Conservation (phyloP, 2,888 invertebrate species). For the Heliconius hortense region DNA sequence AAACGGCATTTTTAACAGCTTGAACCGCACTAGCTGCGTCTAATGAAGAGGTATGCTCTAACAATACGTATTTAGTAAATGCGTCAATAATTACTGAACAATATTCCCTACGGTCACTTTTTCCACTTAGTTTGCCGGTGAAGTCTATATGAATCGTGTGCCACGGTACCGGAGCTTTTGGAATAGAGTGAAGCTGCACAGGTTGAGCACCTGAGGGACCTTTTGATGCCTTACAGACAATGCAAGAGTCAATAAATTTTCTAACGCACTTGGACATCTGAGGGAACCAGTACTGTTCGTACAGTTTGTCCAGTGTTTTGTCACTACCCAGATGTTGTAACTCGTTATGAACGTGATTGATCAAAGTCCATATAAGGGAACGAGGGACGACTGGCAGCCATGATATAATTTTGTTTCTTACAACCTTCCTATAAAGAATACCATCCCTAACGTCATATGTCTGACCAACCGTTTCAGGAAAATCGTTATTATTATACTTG, state of each 20-base stretch:
- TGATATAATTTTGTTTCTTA: constrained; percentile 37
- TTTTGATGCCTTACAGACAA: constrained; percentile 45
- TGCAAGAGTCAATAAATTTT: constrained; percentile 42
- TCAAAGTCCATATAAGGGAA: constrained; percentile 45
- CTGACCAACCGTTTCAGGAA: constrained; percentile 29
- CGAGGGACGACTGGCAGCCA: constrained; percentile 48
- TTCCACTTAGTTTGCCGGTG: constrained; percentile 39
- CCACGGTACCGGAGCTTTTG: constrained; percentile 43
- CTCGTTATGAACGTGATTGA: constrained; percentile 46
- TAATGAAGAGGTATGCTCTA: too few relatives aligned
- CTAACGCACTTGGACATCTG: constrained; percentile 44
- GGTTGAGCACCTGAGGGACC: constrained; percentile 43
- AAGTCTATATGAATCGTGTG: constrained; percentile 49
- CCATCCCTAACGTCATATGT: constrained; percentile 48
- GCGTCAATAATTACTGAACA: too few relatives aligned
- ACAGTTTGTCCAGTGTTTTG: constrained; percentile 47
- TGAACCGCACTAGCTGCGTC: constrained; percentile 6
- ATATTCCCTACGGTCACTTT: too few relatives aligned
- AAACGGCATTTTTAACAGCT: constrained; percentile 22
- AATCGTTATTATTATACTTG: constrained; percentile 28
- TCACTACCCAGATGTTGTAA: constrained; percentile 45
- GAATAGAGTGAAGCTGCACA: constrained; percentile 44
- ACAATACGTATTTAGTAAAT: not conserved
- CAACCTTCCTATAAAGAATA: constrained; percentile 41
- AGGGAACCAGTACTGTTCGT: constrained; percentile 45